Evolutionary conservation across 2,797 vertebrate genomes (phyloP).

Genomic region (Alectoris magna): DNA sequence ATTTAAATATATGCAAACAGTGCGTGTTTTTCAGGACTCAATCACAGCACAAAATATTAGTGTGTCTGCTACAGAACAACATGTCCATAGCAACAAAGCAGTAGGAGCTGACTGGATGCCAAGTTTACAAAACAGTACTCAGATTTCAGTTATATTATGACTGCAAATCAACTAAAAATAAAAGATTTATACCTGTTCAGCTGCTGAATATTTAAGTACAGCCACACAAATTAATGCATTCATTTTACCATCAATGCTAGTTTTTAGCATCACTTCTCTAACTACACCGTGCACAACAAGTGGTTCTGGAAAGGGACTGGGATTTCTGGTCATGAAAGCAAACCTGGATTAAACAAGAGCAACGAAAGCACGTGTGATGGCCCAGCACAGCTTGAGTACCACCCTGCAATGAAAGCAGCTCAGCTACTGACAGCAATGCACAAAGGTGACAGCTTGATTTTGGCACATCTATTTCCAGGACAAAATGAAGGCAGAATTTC

Average conservation of each 20-base stretch:
- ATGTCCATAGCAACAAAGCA: not conserved
- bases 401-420: rapidly evolving
- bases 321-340: not conserved
- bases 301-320: not conserved
- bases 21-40: not conserved
- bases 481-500: rapidly evolving
- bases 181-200: not conserved
- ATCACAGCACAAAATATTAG: not conserved
- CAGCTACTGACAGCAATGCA: not conserved
- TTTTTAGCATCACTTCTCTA: not conserved
- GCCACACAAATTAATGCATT: not conserved
- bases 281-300: rapidly evolving
- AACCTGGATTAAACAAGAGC: not conserved
- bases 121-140: not conserved
- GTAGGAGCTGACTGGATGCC: not conserved
- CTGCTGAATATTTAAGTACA: not conserved
- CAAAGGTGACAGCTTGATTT: not conserved
- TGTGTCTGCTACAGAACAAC: not conserved
- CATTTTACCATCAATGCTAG: not conserved
- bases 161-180: not conserved
- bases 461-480: not conserved
- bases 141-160: not conserved
- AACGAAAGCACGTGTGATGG: not conserved
- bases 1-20: not conserved
- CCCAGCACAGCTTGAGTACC: not conserved